Conservation (phyloP, 1,140 invertebrate species). For the Gryllus bimaculatus region DNA sequence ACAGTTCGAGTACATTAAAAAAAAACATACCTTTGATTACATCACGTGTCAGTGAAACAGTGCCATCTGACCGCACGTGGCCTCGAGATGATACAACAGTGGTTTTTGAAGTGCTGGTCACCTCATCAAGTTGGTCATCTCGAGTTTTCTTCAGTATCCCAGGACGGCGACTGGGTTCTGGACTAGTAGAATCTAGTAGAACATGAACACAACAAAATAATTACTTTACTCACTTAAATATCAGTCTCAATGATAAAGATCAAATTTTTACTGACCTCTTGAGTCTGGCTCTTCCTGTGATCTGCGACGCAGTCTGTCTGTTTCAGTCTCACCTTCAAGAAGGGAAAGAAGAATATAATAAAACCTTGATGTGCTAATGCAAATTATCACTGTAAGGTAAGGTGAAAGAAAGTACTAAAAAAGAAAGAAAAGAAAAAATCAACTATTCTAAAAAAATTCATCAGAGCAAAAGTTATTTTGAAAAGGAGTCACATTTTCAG, state of each 20-base stretch:
- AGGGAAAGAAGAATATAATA: neutral
- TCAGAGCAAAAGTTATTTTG: no score
- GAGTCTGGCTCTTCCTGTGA: neutral
- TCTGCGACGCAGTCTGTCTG: neutral
- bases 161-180: constrained; percentile 19
- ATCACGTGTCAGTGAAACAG: constrained; percentile 28
- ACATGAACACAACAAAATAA: neutral
- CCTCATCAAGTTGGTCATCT: constrained; percentile 17
- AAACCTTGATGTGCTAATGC: neutral
- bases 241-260: no score
- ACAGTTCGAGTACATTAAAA: no score
- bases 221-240: neutral
- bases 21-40: constrained; percentile 28
- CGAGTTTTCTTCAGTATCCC: constrained; percentile 25
- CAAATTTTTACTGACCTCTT: neutral
- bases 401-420: no score
- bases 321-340: neutral
- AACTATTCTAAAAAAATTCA: no score
- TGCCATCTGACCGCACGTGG: constrained; percentile 23
- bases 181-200: neutral
- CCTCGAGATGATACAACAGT: constrained; percentile 27
- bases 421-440: no score
- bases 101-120: constrained; percentile 9
- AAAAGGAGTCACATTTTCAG: no score
- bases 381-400: no score